Percentiles rank a stretch among this genome's conserved stretches.
These are phyloP conservation scores for Microtus oregoni DNA, from an alignment of 2,113 vertebrate genomes.

Conservation along the genomic window DNA sequence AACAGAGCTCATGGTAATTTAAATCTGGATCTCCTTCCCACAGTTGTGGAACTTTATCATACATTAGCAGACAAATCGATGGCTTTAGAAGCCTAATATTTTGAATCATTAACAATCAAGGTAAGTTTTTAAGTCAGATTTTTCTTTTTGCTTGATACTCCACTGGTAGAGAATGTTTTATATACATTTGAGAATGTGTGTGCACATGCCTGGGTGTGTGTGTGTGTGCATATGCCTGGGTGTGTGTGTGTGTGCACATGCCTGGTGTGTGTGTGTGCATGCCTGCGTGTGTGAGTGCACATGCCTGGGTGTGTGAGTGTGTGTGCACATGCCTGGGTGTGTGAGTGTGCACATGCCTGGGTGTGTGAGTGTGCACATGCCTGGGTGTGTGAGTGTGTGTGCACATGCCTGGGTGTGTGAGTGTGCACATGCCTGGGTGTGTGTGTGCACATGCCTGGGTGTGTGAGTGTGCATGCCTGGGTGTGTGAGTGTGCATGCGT, in stretches of 20 bases:
- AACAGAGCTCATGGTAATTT: constrained; percentile 19
- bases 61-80: not conserved
- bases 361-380: too few species aligned
- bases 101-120: constrained; percentile 2
- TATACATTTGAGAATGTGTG: not conserved
- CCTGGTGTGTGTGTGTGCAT: not conserved
- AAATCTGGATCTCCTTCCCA: not conserved
- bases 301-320: not conserved
- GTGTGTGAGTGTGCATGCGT: too few species aligned
- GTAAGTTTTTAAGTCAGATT: not conserved
- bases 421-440: too few species aligned
- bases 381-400: not conserved
- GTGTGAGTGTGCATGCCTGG: too few species aligned
- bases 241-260: too few species aligned
- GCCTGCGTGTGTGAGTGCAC: too few species aligned
- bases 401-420: not conserved
- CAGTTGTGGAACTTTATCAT: not conserved
- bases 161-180: not conserved
- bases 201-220: too few species aligned
- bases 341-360: not conserved
- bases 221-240: too few species aligned
- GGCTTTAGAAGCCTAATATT: not conserved
- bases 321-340: not conserved
- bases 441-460: too few species aligned
- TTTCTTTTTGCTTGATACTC: constrained; percentile 17